Evolutionary conservation across 2,113 vertebrate species (phyloP).

Genomic region (Athene cunicularia): DNA sequence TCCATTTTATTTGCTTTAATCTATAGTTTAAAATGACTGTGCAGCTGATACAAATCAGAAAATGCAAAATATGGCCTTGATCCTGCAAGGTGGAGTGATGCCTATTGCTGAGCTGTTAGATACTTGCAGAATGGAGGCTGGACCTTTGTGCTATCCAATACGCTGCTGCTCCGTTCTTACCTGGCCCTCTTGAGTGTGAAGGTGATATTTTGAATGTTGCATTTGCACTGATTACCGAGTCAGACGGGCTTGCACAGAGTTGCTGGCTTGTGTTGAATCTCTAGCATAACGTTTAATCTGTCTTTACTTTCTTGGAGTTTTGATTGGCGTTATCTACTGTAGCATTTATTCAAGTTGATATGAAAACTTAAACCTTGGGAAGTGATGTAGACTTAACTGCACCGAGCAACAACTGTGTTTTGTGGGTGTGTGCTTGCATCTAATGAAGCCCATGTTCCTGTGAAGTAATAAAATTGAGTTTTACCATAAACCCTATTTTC

Average conservation of each 20-base stretch:
- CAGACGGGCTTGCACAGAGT: neutral
- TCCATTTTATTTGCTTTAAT: slow-evolving; percentile 35
- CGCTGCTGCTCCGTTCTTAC: neutral
- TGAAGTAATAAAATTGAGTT: slow-evolving; percentile 15
- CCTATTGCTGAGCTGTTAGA: neutral
- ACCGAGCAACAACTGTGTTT: neutral
- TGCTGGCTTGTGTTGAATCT: neutral
- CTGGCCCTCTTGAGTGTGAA: neutral
- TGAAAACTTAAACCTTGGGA: neutral
- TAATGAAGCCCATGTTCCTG: neutral
- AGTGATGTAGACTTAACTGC: neutral
- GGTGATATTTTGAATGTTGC: neutral
- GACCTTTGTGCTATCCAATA: neutral
- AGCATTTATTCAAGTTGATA: neutral
- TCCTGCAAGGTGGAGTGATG: neutral
- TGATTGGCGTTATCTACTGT: neutral
- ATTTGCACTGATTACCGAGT: neutral
- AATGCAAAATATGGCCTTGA: neutral
- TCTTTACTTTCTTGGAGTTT: neutral
- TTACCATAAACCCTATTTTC: slow-evolving; percentile 16
- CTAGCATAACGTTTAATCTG: neutral
- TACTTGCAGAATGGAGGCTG: neutral
- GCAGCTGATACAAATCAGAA: neutral
- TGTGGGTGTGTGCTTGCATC: neutral
- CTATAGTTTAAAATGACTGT: neutral